Evolutionary conservation across 1,140 invertebrate species (phyloP), one percentile per base, ranked within the genome.

Genomic region (Panagrolaimus sp.): DNA sequence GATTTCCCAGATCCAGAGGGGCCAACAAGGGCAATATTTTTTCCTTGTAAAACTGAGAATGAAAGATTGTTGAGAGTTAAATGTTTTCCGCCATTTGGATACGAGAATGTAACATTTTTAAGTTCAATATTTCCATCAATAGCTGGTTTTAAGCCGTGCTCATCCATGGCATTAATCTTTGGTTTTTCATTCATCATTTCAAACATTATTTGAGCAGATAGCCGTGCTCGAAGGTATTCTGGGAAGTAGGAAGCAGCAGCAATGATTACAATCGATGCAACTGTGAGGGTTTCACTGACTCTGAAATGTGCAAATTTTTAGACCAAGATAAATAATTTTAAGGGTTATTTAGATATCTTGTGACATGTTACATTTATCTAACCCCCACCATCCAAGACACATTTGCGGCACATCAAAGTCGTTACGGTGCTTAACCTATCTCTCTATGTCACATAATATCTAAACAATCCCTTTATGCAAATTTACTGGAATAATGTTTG

Each of bases 1-100:
- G 89, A 91, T 75, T 93, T 94, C 20, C 92, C 92, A 84, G 91
- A 93, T 1, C 92, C 92, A 65, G 90, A 92, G 0, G 88, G 84
- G 1, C 92, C 92, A 2, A 94, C 91, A 42, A 96, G 82, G 0
- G 92, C 92, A 0, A 92, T 84, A 1, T 90, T 92, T 82, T 90
- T 87, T 1, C 91, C 91, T 20, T 85, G 80, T 25, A 86, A 77
- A 0, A 89, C 84, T 1, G 81, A 82, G n/a, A 89, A 72, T 67
- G 83, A 81, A 16, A 71, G 71, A 23, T 63, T 38, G 23, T 69
- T 45, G 8, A 71, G 70, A 23, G 71, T 42, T 20, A 31, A n/a
- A 13, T 51, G 63, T 27, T 27, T n/a, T 8, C 20, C 71, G 31
- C 25, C 38, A 38, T 72, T 65, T 46, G 70, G 70, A 48, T 71